Conservation (phyloP, 1,140 invertebrate genomes). For the Euura lappo region DNA sequence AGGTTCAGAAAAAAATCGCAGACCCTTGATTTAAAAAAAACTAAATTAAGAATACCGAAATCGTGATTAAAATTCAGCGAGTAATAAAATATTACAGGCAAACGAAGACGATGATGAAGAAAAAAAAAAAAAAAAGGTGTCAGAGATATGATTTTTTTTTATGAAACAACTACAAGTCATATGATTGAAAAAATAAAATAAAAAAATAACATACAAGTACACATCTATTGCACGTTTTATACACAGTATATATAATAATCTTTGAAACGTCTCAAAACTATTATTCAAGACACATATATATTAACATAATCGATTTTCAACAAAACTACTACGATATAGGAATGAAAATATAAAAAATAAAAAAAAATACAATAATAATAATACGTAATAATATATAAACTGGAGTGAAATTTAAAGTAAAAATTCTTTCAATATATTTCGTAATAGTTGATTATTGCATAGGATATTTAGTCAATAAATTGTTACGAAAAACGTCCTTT, state of each 20-base stretch:
- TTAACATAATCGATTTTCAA: too few relatives aligned
- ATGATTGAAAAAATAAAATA: background rate
- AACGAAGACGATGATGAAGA: background rate
- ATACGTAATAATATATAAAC: background rate
- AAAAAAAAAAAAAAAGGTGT: background rate
- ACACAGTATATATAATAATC: background rate
- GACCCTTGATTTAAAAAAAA: too few relatives aligned
- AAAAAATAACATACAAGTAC: background rate
- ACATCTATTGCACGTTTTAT: background rate
- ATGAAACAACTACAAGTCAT: background rate
- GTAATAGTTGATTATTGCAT: too few relatives aligned
- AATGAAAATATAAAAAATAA: background rate
- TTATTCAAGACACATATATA: background rate
- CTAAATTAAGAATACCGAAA: background rate
- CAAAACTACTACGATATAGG: too few relatives aligned
- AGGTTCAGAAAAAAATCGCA: too few relatives aligned
- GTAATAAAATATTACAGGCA: too few relatives aligned
- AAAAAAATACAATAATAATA: constrained; percentile 16
- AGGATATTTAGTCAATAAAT: too few relatives aligned
- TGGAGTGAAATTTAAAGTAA: too few relatives aligned
- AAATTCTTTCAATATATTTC: too few relatives aligned
- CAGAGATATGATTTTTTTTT: background rate
- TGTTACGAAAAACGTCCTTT: too few relatives aligned
- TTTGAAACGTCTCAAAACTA: background rate
- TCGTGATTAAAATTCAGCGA: background rate